These are phyloP conservation scores for Pipistrellus kuhlii DNA, from an alignment of 2,797 vertebrate genomes.

Conservation along the genomic window DNA sequence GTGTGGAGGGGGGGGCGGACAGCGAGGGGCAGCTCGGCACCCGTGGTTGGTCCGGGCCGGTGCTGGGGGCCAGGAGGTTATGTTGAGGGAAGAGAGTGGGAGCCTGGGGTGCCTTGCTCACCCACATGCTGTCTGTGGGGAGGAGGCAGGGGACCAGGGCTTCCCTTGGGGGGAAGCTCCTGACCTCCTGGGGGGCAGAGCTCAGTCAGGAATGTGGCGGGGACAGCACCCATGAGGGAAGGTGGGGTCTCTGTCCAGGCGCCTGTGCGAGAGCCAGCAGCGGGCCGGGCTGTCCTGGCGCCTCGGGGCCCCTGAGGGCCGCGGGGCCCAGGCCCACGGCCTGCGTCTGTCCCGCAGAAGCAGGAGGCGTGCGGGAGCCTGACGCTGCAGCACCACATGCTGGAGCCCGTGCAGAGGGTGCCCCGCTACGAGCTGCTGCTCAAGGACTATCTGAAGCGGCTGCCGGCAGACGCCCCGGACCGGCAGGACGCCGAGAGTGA, in stretches of 20 bases:
- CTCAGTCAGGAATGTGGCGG: background rate
- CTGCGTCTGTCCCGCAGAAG: conserved; percentile 88
- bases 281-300: background rate
- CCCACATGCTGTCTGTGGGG: background rate
- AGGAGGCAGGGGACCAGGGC: background rate
- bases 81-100: background rate
- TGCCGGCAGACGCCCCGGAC: conserved; percentile 93
- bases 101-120: rapidly evolving
- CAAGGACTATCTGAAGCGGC: conserved; percentile 97
- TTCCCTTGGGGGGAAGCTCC: background rate
- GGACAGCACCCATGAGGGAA: background rate
- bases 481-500: conserved; percentile 96
- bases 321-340: rapidly evolving
- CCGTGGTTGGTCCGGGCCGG: background rate
- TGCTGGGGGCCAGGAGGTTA: background rate
- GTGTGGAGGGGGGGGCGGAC: too few species aligned
- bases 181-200: background rate
- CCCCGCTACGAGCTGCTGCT: conserved; percentile 97
- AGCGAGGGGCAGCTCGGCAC: too few species aligned
- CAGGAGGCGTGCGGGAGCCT: conserved; percentile 97
- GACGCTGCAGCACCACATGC: conserved; percentile 98
- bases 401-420: conserved; percentile 98
- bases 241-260: background rate
- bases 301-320: background rate
- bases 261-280: rapidly evolving